phyloP scores from a whole-genome alignment of 2,888 invertebrate species.

The Rosalia funebris region DNA sequence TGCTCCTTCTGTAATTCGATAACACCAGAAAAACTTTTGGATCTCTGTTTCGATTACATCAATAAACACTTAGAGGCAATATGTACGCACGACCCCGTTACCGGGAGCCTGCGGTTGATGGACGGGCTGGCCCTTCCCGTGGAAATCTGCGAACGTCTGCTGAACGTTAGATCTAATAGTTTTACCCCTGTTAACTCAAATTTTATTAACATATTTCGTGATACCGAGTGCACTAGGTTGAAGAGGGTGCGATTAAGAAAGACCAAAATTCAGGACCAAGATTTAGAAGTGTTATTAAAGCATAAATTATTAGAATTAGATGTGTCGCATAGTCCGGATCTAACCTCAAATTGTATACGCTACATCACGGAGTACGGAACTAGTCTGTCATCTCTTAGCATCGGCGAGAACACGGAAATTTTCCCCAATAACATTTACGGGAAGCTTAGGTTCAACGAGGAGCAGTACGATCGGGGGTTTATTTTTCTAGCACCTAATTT shows the following conservation, averaged over 20 bases:
- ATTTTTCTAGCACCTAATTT: slow-evolving; percentile 71
- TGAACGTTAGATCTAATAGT: slow-evolving; percentile 68
- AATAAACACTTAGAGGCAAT: slow-evolving; percentile 73
- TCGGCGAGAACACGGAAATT: slow-evolving; percentile 75
- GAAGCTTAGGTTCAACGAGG: slow-evolving; percentile 46
- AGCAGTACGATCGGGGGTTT: slow-evolving; percentile 64
- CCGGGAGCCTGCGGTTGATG: slow-evolving; percentile 66
- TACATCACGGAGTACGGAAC: slow-evolving; percentile 76
- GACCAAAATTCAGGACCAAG: slow-evolving; percentile 76
- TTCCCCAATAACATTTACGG: slow-evolving; percentile 63
- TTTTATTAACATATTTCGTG: slow-evolving; percentile 77
- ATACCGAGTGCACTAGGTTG: slow-evolving; percentile 74
- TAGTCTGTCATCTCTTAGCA: slow-evolving; percentile 75
- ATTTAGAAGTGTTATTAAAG: slow-evolving; percentile 75
- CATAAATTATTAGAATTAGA: slow-evolving; percentile 82
- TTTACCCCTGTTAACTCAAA: slow-evolving; percentile 68
- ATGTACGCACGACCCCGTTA: slow-evolving; percentile 62
- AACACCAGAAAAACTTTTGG: slow-evolving; percentile 71
- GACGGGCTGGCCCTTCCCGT: slow-evolving; percentile 74
- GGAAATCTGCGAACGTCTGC: slow-evolving; percentile 77
- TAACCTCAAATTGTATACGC: slow-evolving; percentile 73
- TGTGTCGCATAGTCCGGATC: slow-evolving; percentile 76
- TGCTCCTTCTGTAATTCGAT: slow-evolving; percentile 61
- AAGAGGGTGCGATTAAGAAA: slow-evolving; percentile 76
- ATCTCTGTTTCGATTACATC: slow-evolving; percentile 73